Evolutionary conservation across 2,113 vertebrate species (phyloP), one percentile per base, ranked within the genome.

Genomic region (Muntiacus muntjak): DNA sequence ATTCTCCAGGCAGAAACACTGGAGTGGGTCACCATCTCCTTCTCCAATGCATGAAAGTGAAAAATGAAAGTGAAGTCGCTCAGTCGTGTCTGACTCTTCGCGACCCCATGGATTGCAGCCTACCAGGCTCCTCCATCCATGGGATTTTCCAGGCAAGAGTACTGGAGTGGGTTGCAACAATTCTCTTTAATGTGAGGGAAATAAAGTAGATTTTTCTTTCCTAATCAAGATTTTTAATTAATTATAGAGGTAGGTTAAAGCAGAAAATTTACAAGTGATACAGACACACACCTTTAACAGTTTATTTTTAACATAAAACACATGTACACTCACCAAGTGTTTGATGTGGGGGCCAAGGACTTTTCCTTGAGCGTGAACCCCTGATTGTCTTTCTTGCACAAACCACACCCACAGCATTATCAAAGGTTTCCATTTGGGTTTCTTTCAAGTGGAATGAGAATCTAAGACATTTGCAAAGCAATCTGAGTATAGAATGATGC

Each of bases 251-350:
- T 84, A 54, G 45, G 40, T 33, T 74, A 81, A 76, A 81, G 87
- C n/a, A 60, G 52, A 89, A 92, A 86, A 87, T 64, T 16, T 87
- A 55, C 6, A 55, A 43, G 81, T n/a, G 67, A 96, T 52, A 78
- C 25, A 64, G 57, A 40, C 82, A 30, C 82, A 26, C 84, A 95
- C 94, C 87, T 92, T 94, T 45, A 81, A 87, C 79, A 40, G 87
- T 94, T 96, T 89, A 40, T 52, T 93, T 94, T 90, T 93, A 96
- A 94, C 93, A 89, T 89, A 79, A 94, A 97, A 83, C 94, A 97
- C 87, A 85, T 91, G 98, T 40, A 21, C 5, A 12, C 87, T 54
- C 25, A 15, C 89, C 85, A 36, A 4, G 43, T 43, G 93, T 98
- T 82, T 89, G 91, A 96, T 86, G 86, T 50, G 50, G 45, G 40